Base-by-base conservation (phyloP, 92 coral and sea anemone genomes). In the Galaxea fascicularis region DNA sequence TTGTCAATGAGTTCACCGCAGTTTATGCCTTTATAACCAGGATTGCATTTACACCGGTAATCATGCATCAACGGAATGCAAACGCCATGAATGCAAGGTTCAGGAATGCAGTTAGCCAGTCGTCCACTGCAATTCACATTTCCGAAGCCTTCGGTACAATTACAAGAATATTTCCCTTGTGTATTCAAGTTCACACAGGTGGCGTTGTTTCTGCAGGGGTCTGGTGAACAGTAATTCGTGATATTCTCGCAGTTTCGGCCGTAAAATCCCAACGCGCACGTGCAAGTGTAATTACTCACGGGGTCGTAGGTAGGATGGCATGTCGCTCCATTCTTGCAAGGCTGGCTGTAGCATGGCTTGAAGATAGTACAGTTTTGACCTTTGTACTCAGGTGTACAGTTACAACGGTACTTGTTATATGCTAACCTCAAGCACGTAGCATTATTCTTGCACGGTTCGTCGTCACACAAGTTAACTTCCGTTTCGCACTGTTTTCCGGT, bases 111-210 rank as follows among this genome's bases (percentile, higher is more conserved):
- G 73, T 65, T 54, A 45, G 46, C 74, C 66, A 73, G 62, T 30
- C 83, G 85, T 9, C 98, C 98, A 28, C 92, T 89, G 11, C 98
- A 94, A 71, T 94, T 92, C 60, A 76, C 78, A 46, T 94, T 92
- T 16, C 98, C 97, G 66, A 78, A 91, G 16, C 93, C 99, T 80
- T 89, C 92, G 1, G 96, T 89, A 64, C 99, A 96, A 65, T 90
- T 94, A 31, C 91, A 86, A 26, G 87, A 77, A 62, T 93, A 93
- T 57, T 58, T 70, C 13, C 88, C 88, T 66, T 77, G 79, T 29
- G 79, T 68, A 53, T 88, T 79, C 45, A 60, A 59, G 57, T 93
- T 94, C 39, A 86, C 85, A 51, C 97, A 93, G 1, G 93, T 93
- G 18, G 97, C 94, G 77, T 92, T 92, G 67, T 93, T 93, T 4